Evolutionary conservation across 2,888 invertebrate species (phyloP), one percentile per base, ranked within the genome.

Genomic region (Leucozona laternaria): DNA sequence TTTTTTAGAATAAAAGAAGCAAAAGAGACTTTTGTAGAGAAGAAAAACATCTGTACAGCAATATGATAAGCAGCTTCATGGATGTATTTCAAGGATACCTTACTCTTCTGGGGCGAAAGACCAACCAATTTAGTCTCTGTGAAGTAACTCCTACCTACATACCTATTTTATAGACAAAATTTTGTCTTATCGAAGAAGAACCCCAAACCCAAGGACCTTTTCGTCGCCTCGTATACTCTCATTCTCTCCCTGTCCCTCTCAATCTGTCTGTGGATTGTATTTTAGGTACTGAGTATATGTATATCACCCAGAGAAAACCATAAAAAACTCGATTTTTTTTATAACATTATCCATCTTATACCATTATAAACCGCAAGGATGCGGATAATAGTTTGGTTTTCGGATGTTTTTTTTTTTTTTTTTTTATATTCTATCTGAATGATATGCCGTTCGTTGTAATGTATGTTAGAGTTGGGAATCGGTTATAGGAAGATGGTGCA

Each of bases 61-160:
- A 85, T 85, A 80, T 85, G 85, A 85, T 85, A 85, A 85, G 85
- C 85, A 85, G 85, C 80, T 77, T 62, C 80, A 72, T 80, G 76
- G 76, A 79, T 72, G 77, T 79, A 34, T 70, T 50, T 22, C 76
- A 80, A 80, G 81, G 80, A 84, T 76, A 72, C 50, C 60, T 53
- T 7, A 20, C 15, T 60, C 34, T 25, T 60, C 15, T 57, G 34
- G 17, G 53, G 22, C 37, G n/a, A 50, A 57, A 15, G 43, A 53
- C 57, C 50, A 40, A 62, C 57, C 68, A 55, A 58, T 68, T 75
- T 31, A 62, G 60, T 40, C 31, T 70, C 53, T 81, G 50, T 76
- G 17, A 43, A 22, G 4, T 48, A 20, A 3, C 13, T 13, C 8
- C 31, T 64, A 37, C 50, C 55, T 64, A 28, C 43, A 22, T 25